Base-by-base conservation (phyloP, 2,888 invertebrate species). In the Campoplex nolae region DNA sequence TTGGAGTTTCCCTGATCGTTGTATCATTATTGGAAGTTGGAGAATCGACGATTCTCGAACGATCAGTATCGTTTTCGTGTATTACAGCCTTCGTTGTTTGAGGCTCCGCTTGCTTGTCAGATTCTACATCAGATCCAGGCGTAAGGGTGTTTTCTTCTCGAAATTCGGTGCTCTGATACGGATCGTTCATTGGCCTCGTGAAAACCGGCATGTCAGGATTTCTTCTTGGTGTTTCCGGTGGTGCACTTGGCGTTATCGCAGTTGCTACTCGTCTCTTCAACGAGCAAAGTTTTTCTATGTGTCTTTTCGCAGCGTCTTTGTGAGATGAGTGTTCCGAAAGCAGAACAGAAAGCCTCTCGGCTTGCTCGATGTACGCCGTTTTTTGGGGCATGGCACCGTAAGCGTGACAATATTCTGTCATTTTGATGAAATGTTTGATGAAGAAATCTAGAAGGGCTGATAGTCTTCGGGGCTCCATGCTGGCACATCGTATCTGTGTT, bases 391-490 rank as follows among this genome's bases (percentile, higher is more conserved):
- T 94, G 0, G 96, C 96, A 16, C 96, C 95, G 87, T 96, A 96
- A 87, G 95, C 95, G 23, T 96, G 95, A 88, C 97, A 96, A 74
- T 95, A 95, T 78, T 96, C 95, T 0, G 97, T 96, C 95, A 97
- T 97, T 77, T 96, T 95, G 54, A 97, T 95, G 90, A 97, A 97
- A 91, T 97, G 97, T 28, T 96, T 95, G 74, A 97, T 96, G 90
- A 98, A 97, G 91, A 97, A 96, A 91, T 96, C 96, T 0, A 97
- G 93, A 1, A 97, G 95, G 80, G 96, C 94, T n/a, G 96, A 95
- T 71, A 96, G 95, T 75, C 97, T 95, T 85, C 96, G 95, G 2
- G 95, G 92, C 81, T 97, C 96, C 93, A 97, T 93, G 91, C 94
- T 95, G 11, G 92, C 94, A 84, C 93, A 94, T 23, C 91, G 90